A percentile compares a stretch with the other conserved stretches of the same genome.
Conservation (phyloP, 2,888 invertebrate genomes). For the Thecophora atra region DNA sequence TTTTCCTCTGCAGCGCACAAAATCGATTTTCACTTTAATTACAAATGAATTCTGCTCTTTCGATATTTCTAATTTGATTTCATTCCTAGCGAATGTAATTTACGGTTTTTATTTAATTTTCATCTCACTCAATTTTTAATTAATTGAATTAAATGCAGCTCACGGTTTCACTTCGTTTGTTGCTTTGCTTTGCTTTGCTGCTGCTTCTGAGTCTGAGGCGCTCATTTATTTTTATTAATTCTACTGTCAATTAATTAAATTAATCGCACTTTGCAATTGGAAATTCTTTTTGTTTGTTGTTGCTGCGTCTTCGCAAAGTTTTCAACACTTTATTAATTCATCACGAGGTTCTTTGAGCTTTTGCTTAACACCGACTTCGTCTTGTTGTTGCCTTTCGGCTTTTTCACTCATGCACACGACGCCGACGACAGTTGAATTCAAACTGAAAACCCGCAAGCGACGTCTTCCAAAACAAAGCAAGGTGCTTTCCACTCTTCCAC, state of each 20-base stretch:
- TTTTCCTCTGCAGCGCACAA: slow-evolving; percentile 36
- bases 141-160: slow-evolving; percentile 13
- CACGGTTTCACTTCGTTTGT: neutral
- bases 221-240: too few relatives aligned
- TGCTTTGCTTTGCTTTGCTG: neutral
- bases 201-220: neutral
- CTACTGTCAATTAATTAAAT: too few relatives aligned
- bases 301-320: neutral
- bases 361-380: too few relatives aligned
- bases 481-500: too few relatives aligned
- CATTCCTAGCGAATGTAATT: neutral
- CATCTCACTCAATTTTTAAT: neutral
- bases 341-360: too few relatives aligned
- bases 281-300: neutral
- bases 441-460: slow-evolving; percentile 55
- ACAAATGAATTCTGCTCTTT: slow-evolving; percentile 10
- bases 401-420: slow-evolving; percentile 45
- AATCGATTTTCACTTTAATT: slow-evolving; percentile 45
- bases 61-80: neutral
- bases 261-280: too few relatives aligned
- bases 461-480: too few relatives aligned
- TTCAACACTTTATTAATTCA: neutral
- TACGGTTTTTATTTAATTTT: neutral
- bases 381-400: neutral
- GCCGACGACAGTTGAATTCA: slow-evolving; percentile 61